phyloP scores from a whole-genome alignment of 2,113 vertebrate genomes.

The Calyptomena viridis region DNA sequence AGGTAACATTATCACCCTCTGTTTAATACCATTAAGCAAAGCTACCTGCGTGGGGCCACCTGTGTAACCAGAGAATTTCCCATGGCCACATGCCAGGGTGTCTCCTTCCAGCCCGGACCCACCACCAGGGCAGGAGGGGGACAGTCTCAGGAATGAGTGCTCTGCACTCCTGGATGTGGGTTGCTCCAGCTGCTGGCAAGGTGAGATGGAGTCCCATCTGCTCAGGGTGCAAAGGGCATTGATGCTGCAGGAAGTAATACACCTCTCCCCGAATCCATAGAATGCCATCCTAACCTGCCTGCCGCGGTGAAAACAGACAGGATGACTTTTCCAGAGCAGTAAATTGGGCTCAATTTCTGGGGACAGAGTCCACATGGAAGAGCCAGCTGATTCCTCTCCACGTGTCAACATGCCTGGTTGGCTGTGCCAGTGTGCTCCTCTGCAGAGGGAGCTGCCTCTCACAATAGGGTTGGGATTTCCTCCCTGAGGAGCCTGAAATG shows the following conservation, averaged over 20 bases:
- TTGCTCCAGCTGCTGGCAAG: not conserved
- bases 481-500: not conserved
- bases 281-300: accelerated
- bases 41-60: not conserved
- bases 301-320: accelerated
- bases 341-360: accelerated
- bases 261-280: not conserved
- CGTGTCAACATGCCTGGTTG: accelerated
- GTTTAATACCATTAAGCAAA: conserved; percentile 47
- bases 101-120: not conserved
- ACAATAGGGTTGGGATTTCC: accelerated
- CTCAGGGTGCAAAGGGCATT: not conserved
- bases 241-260: accelerated
- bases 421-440: accelerated
- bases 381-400: not conserved
- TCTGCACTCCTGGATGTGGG: accelerated
- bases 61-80: not conserved
- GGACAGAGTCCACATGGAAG: not conserved
- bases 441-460: not conserved
- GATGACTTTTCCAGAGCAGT: not conserved
- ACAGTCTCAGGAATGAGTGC: accelerated
- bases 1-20: conserved; percentile 29
- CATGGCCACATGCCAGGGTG: not conserved
- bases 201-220: not conserved
- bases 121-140: not conserved